Conservation (phyloP, 2,113 vertebrate species). For the Oreochromis tanganicae region DNA sequence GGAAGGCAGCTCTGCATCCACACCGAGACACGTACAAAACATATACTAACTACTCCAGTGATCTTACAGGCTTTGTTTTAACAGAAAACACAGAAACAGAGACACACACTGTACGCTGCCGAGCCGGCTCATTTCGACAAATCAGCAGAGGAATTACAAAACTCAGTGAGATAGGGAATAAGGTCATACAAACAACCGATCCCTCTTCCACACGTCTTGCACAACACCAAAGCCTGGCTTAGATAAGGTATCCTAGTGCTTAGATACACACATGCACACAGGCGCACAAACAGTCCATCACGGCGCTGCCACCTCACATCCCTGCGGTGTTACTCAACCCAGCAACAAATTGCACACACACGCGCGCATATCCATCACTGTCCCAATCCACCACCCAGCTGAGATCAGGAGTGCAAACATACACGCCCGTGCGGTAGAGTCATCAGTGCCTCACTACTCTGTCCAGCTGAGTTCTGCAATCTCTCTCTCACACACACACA, state of each 20-base stretch:
- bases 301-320: background rate
- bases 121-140: background rate
- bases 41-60: background rate
- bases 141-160: slow-evolving; percentile 45
- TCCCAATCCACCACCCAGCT: slow-evolving; percentile 34
- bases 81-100: background rate
- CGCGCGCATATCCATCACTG: slow-evolving; percentile 45
- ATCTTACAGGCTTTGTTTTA: background rate
- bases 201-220: background rate
- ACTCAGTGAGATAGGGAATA: slow-evolving; percentile 23
- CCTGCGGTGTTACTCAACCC: slow-evolving; percentile 31
- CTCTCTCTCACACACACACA: background rate
- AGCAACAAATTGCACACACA: slow-evolving; percentile 42
- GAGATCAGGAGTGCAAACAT: slow-evolving; percentile 39
- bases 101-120: background rate
- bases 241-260: slow-evolving; percentile 26
- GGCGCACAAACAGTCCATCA: slow-evolving; percentile 26
- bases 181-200: slow-evolving; percentile 50
- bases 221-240: slow-evolving; percentile 7
- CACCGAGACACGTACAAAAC: background rate
- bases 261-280: background rate
- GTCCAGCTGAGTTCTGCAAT: slow-evolving; percentile 48
- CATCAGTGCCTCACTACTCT: slow-evolving; percentile 24
- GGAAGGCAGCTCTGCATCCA: background rate
- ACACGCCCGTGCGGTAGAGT: slow-evolving; percentile 19